A percentile compares a stretch with the other conserved stretches of the same genome.
These are phyloP conservation scores for Porites cylindrica DNA, from an alignment of 92 coral and sea anemone species.

Conservation along the genomic window DNA sequence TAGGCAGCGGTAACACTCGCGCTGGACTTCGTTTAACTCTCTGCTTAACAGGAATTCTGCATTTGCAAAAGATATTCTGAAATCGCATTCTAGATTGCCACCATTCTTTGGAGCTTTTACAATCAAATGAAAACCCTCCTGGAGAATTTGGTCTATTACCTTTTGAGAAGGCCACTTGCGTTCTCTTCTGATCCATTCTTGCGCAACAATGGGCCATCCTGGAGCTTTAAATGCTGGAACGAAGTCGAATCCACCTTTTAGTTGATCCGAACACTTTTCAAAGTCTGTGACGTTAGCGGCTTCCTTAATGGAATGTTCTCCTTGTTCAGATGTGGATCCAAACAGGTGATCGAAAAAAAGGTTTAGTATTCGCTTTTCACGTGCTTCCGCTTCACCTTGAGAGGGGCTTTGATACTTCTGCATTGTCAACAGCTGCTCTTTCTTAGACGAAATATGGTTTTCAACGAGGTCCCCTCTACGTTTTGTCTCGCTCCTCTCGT, in stretches of 20 bases:
- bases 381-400: not conserved
- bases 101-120: conserved; percentile 64
- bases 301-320: not conserved
- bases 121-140: conserved; percentile 78
- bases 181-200: conserved; percentile 68
- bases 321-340: not conserved
- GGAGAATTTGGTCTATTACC: conserved; percentile 51
- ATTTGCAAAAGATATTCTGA: conserved; percentile 85
- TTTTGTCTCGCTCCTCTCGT: not conserved
- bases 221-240: conserved; percentile 76
- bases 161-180: conserved; percentile 80
- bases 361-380: not conserved
- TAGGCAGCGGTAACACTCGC: conserved; percentile 78
- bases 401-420: not conserved
- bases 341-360: not conserved
- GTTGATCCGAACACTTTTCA: no score
- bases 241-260: conserved; percentile 41
- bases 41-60: conserved; percentile 76
- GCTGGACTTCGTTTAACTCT: conserved; percentile 70
- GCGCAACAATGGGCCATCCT: conserved; percentile 79
- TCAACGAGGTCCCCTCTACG: not conserved
- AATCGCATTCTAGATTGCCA: conserved; percentile 59
- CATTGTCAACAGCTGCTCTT: not conserved
- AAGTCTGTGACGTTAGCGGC: not conserved
- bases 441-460: not conserved